These are phyloP conservation scores for Cephalophus harveyi DNA, from an alignment of 2,113 vertebrate species.

Conservation along the genomic window DNA sequence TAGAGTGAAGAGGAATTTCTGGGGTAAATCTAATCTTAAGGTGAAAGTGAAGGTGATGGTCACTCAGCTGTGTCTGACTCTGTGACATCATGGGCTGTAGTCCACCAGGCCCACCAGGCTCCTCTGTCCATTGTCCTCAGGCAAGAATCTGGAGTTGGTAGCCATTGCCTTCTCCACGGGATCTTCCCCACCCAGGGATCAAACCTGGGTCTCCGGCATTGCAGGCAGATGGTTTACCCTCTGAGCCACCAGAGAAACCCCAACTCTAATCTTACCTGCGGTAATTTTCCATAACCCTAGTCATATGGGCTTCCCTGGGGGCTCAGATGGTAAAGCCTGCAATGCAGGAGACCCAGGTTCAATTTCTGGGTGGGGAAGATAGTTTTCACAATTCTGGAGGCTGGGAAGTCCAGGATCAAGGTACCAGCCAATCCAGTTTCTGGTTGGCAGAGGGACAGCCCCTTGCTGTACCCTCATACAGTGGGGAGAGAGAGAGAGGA, in stretches of 20 bases:
- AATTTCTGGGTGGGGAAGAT: background rate
- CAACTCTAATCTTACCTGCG: background rate
- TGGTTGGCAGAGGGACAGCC: background rate
- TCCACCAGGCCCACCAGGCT: background rate
- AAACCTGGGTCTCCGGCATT: background rate
- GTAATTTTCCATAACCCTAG: background rate
- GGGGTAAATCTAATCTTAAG: background rate
- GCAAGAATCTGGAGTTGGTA: background rate
- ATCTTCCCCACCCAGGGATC: background rate
- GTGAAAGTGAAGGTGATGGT: background rate
- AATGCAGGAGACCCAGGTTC: accelerated
- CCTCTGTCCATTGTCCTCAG: background rate
- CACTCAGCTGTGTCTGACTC: background rate
- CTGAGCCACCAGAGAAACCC: background rate
- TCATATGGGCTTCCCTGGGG: background rate
- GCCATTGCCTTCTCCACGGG: background rate
- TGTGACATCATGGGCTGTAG: background rate
- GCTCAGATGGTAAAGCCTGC: background rate
- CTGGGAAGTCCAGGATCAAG: background rate
- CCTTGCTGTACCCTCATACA: background rate
- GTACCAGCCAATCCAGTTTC: background rate
- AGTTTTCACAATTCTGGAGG: background rate
- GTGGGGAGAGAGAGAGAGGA: background rate
- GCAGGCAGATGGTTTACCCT: background rate
- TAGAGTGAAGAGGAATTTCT: background rate